Base-by-base conservation (phyloP, 2,888 invertebrate species). In the Chouioia cunea region DNA sequence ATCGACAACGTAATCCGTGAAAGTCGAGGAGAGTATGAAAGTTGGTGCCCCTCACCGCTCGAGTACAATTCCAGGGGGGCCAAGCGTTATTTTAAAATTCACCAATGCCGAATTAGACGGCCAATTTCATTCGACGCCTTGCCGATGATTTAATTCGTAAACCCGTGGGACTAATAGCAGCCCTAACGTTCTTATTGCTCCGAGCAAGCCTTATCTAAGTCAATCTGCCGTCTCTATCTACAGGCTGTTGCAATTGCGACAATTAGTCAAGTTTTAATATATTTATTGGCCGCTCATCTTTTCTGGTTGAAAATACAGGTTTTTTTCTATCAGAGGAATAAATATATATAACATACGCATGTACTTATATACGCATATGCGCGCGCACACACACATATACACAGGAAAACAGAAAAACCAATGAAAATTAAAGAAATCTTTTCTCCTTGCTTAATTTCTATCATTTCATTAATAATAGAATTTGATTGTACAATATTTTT, bases 71-170 rank as follows among this genome's bases (percentile, higher is more conserved):
- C 81, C 83, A 80, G 65, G 64, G 75, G 83, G 80, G 83, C 81
- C 80, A 80, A 82, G 79, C 80, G 81, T 83, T 82, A 82, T 82
- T 83, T 83, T 82, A 83, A 83, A 83, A 81, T 80, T 80, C 73
- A 76, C 73, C 78, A 78, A 77, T 78, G 81, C 78, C 76, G 80
- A 83, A 83, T 83, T 83, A 83, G 80, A 80, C 80, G 80, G 79
- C 78, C 82, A 82, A 83, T 83, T 83, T 83, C 80, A 79, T 83
- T 81, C 76, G 75, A 77, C 77, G 79, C 76, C 73, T 75, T 63
- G 73, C 65, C 75, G 77, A 80, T 75, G 77, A 77, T 77, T 81
- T 80, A 81, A 81, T 81, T 81, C 78, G 70, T 65, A 70, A 75
- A 77, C 79, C 74, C 57, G 72, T 74, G 77, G 77, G 73, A 73